phyloP scores from a whole-genome alignment of 2,113 vertebrate genomes.

The Struthio camelus region DNA sequence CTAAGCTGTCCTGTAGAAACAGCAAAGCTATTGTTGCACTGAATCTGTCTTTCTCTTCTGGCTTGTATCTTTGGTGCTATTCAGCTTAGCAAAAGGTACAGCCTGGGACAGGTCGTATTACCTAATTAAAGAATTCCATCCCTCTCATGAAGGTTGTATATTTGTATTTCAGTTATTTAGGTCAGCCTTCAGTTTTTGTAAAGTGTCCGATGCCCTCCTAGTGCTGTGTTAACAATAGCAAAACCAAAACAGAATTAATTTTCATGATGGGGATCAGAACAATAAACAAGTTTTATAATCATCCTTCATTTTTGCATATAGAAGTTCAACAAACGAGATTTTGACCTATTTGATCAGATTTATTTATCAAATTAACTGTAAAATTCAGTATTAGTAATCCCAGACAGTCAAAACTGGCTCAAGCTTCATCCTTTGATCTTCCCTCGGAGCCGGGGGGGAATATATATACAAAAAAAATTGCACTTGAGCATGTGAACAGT shows the following conservation, averaged over 20 bases:
- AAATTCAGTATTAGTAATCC: background rate
- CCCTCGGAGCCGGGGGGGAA: background rate
- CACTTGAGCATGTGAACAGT: background rate
- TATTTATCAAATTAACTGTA: background rate
- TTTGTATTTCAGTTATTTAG: conserved; percentile 16
- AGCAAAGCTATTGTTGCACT: background rate
- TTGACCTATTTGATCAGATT: background rate
- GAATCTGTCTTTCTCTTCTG: background rate
- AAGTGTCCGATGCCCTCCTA: background rate
- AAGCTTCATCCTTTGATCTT: background rate
- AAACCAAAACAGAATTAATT: background rate
- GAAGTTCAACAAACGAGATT: background rate
- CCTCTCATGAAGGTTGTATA: background rate
- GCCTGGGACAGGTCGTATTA: background rate
- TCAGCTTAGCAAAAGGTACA: background rate
- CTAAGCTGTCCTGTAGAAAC: conserved; percentile 4
- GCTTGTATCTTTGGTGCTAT: background rate
- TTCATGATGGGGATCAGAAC: background rate
- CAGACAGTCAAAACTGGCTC: background rate
- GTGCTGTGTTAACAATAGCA: background rate
- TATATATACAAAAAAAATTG: background rate
- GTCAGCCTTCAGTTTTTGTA: background rate
- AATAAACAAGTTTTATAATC: background rate
- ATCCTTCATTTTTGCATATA: background rate
- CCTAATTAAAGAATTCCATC: conserved; percentile 7